Evolutionary conservation across 1,140 invertebrate species (phyloP).

Genomic region (Dufourea novaeangliae): DNA sequence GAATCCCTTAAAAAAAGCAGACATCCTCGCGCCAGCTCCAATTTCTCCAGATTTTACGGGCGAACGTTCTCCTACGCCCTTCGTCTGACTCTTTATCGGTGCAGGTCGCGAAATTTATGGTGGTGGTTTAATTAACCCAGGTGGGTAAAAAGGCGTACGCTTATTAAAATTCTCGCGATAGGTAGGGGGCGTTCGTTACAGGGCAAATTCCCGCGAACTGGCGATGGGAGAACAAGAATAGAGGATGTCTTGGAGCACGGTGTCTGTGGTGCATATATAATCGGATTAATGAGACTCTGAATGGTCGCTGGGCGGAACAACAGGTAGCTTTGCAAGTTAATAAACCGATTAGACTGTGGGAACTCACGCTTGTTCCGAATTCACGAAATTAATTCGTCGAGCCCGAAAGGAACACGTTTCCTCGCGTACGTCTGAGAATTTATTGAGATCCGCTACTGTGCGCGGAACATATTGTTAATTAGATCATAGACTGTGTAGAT

Average conservation of each 20-base stretch:
- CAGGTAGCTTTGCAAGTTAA: slow-evolving; percentile 52
- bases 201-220: too few species aligned
- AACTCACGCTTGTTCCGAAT: not conserved
- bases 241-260: too few species aligned
- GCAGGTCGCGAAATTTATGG: not conserved
- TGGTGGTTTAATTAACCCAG: slow-evolving; percentile 12
- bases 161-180: slow-evolving; percentile 11
- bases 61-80: not conserved
- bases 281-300: not conserved
- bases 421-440: not conserved
- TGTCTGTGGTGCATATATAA: too few species aligned
- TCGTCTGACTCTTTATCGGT: not conserved
- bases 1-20: not conserved
- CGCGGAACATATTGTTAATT: too few species aligned
- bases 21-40: not conserved
- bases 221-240: too few species aligned
- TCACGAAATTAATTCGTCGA: slow-evolving; percentile 19
- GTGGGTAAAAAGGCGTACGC: not conserved
- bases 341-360: slow-evolving; percentile 52
- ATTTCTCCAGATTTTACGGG: not conserved
- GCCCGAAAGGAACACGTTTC: not conserved
- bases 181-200: not conserved
- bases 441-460: not conserved
- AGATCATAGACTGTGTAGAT: too few species aligned
- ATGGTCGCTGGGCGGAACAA: slow-evolving; percentile 25